These are phyloP conservation scores for Octopus bimaculoides DNA, from an alignment of 1,140 invertebrate species.

Conservation along the genomic window DNA sequence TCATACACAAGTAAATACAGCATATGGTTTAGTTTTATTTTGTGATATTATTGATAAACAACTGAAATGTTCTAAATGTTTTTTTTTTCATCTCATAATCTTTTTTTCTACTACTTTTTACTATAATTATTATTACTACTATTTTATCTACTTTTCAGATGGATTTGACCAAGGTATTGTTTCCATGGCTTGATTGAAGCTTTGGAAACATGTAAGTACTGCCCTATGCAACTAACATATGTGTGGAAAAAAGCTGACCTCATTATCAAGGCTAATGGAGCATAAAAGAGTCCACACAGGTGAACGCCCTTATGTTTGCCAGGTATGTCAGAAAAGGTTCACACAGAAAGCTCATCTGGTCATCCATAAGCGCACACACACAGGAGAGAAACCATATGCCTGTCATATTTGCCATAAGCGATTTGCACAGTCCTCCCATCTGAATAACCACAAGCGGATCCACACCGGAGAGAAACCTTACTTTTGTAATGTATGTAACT, in stretches of 20 bases:
- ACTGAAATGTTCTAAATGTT: too few relatives aligned
- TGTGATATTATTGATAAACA: too few relatives aligned
- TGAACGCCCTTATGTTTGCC: constrained; percentile 32
- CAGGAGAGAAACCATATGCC: constrained; percentile 22
- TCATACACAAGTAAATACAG: too few relatives aligned
- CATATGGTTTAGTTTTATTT: too few relatives aligned
- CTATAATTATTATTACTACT: too few relatives aligned
- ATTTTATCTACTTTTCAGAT: too few relatives aligned
- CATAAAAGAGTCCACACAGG: constrained; percentile 29
- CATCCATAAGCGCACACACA: constrained; percentile 32
- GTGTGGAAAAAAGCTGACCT: not conserved
- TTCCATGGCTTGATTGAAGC: too few relatives aligned
- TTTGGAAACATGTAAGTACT: too few relatives aligned
- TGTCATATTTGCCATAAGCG: constrained; percentile 30
- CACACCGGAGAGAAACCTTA: constrained; percentile 55
- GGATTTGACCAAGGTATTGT: too few relatives aligned
- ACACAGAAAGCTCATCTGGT: constrained; percentile 32
- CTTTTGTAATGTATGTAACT: constrained; percentile 59
- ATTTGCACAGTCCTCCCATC: constrained; percentile 32
- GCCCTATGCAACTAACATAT: not conserved
- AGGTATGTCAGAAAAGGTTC: constrained; percentile 31
- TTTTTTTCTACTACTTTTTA: too few relatives aligned
- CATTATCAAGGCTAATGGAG: constrained; percentile 23
- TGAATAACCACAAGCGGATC: constrained; percentile 48
- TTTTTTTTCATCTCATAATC: too few relatives aligned